Base-by-base conservation (phyloP, 2,113 vertebrate species). In the Steatornis caripensis region DNA sequence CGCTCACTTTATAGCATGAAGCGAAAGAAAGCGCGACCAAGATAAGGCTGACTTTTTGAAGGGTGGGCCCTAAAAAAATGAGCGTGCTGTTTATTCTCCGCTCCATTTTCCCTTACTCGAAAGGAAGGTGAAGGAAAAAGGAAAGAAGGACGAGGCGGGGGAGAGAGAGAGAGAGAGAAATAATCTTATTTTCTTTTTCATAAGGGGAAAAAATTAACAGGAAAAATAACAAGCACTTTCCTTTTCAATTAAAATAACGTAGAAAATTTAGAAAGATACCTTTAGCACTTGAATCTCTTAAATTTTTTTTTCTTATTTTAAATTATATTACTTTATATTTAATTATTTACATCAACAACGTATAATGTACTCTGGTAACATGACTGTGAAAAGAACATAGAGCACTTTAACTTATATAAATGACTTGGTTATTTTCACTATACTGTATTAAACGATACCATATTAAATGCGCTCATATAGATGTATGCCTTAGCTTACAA, bases 381-480 rank as follows among this genome's bases (percentile, higher is more conserved):
- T 23, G 62, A 64, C 0, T n/a, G 9, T 37, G 32, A 69, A 81
- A 91, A 53, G 16, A 78, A 68, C 64, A 74, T 11, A 24, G 11
- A 89, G 5, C 27, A 81, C 17, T 55, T 75, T 65, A 36, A 80
- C 54, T 46, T n/a, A 21, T 2, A 61, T 6, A 57, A 87, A 75
- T 65, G 51, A 57, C 49, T 51, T 78, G 32, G 9, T 54, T 92
- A 54, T 88, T 96, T 95, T 88, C 37, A 88, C 70, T 46, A 57
- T 15, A 37, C 26, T n/a, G 8, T 41, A 90, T 46, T 83, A 88
- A 86, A 71, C 39, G 32, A 51, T 54, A 81, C 23, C 26, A 30
- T 15, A 54, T 60, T 62, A 78, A 88, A n/a, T 64, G 23, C 89
- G 22, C 26, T 74, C 30, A 39, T 62, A 46, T 51, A 81, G 65